Percentiles rank a stretch among this genome's conserved stretches.
Evolutionary conservation across 2,888 invertebrate species (phyloP).

Genomic region (Netelia fuscicornis): DNA sequence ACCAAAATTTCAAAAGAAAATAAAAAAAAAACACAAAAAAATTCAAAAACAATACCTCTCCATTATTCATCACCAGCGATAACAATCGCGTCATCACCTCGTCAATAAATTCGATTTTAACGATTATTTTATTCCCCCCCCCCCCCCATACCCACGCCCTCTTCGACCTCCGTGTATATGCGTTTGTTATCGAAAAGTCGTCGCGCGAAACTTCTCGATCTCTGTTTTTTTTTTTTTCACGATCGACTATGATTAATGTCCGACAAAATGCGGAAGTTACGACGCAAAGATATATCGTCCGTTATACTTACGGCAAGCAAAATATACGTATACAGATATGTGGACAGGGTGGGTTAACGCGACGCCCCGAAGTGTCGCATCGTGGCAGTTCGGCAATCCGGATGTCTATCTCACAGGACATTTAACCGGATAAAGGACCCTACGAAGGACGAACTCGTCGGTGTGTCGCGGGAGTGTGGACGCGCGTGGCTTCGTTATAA

Average conservation of each 20-base stretch:
- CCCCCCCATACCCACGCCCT: too few relatives aligned
- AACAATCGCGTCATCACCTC: too few relatives aligned
- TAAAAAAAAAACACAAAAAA: too few relatives aligned
- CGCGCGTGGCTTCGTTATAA: conserved; percentile 58
- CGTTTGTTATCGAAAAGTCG: too few relatives aligned
- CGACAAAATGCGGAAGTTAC: conserved; percentile 44
- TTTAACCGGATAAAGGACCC: conserved; percentile 62
- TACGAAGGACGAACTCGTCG: conserved; percentile 28
- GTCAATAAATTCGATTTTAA: too few relatives aligned
- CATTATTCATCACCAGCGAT: too few relatives aligned
- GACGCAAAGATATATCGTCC: conserved; percentile 12
- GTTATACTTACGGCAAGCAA: conserved; percentile 14
- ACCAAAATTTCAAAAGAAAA: too few relatives aligned
- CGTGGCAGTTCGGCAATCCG: conserved; percentile 51
- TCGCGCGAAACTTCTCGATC: background rate
- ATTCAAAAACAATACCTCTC: too few relatives aligned
- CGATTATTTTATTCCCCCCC: too few relatives aligned
- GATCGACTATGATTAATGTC: conserved; percentile 48
- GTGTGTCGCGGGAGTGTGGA: conserved; percentile 9
- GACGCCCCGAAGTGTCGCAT: conserved; percentile 42
- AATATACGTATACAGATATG: background rate
- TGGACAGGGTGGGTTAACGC: background rate
- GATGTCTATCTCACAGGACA: conserved; percentile 67
- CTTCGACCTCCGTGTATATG: too few relatives aligned
- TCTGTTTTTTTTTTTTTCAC: conserved; percentile 7